Evolutionary conservation across 2,797 vertebrate species (phyloP).

Genomic region (Pempheris klunzingeri): DNA sequence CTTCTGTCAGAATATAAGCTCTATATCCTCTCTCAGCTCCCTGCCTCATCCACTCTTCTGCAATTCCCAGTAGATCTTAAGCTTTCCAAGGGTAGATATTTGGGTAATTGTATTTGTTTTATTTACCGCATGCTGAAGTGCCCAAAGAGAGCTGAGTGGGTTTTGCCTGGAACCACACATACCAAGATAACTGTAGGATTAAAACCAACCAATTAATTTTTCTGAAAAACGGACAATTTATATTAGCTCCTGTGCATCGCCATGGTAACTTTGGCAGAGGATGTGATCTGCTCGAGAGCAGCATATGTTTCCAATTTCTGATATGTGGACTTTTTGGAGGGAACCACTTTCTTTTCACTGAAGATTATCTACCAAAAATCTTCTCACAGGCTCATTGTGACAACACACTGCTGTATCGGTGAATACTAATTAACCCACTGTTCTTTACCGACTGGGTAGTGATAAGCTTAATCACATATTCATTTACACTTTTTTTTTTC

Average conservation of each 20-base stretch:
- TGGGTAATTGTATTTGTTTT: slow-evolving; percentile 5
- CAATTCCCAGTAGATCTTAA: not conserved
- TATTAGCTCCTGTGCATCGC: not conserved
- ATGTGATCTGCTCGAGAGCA: slow-evolving; percentile 2
- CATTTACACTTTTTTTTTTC: slow-evolving; percentile 22
- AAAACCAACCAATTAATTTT: slow-evolving; percentile 8
- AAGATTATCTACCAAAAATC: slow-evolving; percentile 25
- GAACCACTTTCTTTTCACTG: not conserved
- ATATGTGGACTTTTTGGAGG: no score
- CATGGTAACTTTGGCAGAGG: slow-evolving; percentile 9
- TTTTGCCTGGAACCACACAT: not conserved
- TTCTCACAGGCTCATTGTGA: slow-evolving; percentile 40
- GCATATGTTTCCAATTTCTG: slow-evolving; percentile 5
- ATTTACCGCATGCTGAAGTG: slow-evolving; percentile 6
- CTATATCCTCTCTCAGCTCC: not conserved
- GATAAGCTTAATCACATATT: slow-evolving; percentile 35
- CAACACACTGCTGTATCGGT: slow-evolving; percentile 42
- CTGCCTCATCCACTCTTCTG: slow-evolving; percentile 1
- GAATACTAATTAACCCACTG: slow-evolving; percentile 48
- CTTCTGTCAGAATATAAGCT: slow-evolving; percentile 1
- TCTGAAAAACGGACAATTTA: not conserved
- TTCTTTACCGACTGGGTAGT: slow-evolving; percentile 36
- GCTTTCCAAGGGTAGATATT: not conserved
- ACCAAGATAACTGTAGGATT: slow-evolving; percentile 2
- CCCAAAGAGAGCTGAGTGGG: slow-evolving; percentile 13